Conservation (phyloP, 2,888 invertebrate species). For the Ypsolopha scabrella region DNA sequence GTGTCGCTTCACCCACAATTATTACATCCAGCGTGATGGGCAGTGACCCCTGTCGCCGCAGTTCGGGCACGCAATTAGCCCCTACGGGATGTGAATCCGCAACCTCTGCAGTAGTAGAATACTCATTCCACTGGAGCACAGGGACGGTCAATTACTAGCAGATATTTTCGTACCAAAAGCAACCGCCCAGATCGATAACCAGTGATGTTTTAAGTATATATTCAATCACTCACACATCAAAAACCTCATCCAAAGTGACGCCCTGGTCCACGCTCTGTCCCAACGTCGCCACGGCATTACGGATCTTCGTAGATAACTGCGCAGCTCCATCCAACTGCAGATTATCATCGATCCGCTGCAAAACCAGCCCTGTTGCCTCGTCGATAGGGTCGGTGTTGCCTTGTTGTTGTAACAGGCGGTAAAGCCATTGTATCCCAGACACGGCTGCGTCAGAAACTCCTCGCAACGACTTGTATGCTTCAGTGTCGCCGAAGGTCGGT, state of each 20-base stretch:
- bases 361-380: constrained; percentile 12
- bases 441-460: constrained; percentile 33
- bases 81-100: too few species aligned
- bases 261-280: constrained; percentile 13
- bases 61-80: too few species aligned
- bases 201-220: too few species aligned
- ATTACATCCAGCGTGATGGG: too few species aligned
- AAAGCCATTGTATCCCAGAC: constrained; percentile 33
- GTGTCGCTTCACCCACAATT: too few species aligned
- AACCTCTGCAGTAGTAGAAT: too few species aligned
- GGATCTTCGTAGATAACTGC: neutral
- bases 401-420: constrained; percentile 29
- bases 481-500: constrained; percentile 47
- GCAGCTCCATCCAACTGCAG: constrained; percentile 8
- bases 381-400: constrained; percentile 13
- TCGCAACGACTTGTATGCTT: constrained; percentile 34
- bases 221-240: constrained; percentile 52
- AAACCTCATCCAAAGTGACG: constrained; percentile 21
- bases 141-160: too few species aligned
- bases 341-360: constrained; percentile 12
- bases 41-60: too few species aligned
- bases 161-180: too few species aligned
- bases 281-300: constrained; percentile 22
- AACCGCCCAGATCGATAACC: too few species aligned
- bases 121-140: too few species aligned